These are phyloP conservation scores for Netelia inedita DNA, from an alignment of 2,888 invertebrate genomes.

Conservation along the genomic window DNA sequence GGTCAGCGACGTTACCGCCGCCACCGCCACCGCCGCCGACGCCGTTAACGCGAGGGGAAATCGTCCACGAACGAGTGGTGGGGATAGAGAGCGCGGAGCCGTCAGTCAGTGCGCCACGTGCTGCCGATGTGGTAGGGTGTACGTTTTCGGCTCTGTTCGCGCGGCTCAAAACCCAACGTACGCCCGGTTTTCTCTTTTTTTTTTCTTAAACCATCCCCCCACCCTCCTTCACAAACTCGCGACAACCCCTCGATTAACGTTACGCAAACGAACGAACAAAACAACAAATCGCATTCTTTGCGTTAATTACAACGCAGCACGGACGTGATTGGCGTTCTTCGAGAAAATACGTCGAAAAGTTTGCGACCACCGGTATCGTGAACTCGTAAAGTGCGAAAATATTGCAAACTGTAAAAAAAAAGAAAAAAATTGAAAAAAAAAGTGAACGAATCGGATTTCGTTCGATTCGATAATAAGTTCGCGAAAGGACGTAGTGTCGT, in stretches of 20 bases:
- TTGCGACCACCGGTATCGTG: neutral
- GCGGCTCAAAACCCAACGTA: constrained; percentile 27
- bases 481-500: neutral
- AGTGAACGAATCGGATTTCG: neutral
- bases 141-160: constrained; percentile 70
- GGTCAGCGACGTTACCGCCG: constrained; percentile 64
- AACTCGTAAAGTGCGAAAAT: no score
- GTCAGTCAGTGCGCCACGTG: constrained; percentile 85
- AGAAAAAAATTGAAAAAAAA: no score
- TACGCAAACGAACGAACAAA: neutral
- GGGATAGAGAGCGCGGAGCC: constrained; percentile 80
- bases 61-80: constrained; percentile 68
- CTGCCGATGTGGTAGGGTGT: constrained; percentile 84
- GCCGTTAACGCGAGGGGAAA: constrained; percentile 74
- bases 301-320: neutral
- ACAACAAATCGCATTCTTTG: neutral
- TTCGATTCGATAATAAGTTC: neutral
- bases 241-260: neutral
- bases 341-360: neutral
- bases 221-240: neutral
- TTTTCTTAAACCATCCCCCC: neutral
- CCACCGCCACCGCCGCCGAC: constrained; percentile 55
- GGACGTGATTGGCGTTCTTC: no score
- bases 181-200: constrained; percentile 28
- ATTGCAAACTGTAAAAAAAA: no score